These are phyloP conservation scores for Mesoclemmys tuberculata DNA, from an alignment of 2,113 vertebrate species.

Conservation along the genomic window DNA sequence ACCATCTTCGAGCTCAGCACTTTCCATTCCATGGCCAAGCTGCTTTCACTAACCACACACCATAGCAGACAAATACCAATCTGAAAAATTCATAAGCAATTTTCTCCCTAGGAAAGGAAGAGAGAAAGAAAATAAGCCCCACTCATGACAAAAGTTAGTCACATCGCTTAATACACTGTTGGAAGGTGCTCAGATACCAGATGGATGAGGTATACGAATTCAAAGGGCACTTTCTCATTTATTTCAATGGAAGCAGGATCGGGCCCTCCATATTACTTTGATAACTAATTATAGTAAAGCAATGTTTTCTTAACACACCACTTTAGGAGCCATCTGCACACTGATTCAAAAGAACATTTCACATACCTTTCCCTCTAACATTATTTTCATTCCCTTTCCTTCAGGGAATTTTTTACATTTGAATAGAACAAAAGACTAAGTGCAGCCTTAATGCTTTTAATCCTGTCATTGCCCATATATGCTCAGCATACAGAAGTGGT, in stretches of 20 bases:
- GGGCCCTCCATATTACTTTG: neutral
- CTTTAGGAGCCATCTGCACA: neutral
- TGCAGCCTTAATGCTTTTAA: neutral
- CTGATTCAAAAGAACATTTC: neutral
- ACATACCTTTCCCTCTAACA: neutral
- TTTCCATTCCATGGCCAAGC: neutral
- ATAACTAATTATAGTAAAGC: neutral
- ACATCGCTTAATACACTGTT: neutral
- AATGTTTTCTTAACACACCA: neutral
- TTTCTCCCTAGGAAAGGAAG: neutral
- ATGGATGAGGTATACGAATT: neutral
- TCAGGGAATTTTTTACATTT: neutral
- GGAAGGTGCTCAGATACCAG: too few species aligned
- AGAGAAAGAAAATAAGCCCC: neutral
- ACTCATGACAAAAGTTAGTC: neutral
- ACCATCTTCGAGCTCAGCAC: neutral
- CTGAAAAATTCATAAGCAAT: neutral
- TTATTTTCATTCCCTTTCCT: neutral
- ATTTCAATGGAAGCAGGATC: neutral
- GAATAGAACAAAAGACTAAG: neutral
- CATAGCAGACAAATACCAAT: neutral
- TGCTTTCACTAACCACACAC: neutral
- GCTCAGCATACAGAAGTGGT: constrained; percentile 37
- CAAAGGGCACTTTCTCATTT: neutral
- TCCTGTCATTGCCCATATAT: neutral